Evolutionary conservation across 2,888 invertebrate genomes (phyloP), one percentile per base, ranked within the genome.

Genomic region (Agrochola circellaris): DNA sequence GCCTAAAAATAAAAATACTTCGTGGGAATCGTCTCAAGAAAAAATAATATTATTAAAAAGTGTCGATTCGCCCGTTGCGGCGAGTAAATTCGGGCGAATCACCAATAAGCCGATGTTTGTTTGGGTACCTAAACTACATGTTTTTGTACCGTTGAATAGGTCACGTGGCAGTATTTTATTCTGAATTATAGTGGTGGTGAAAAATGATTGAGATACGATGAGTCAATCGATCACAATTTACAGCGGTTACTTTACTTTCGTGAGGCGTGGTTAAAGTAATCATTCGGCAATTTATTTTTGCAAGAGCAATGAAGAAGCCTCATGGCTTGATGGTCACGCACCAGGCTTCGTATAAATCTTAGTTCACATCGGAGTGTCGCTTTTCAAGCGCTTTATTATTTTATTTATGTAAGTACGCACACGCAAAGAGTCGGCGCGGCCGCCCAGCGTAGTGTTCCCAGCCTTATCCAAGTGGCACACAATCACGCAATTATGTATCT

Each of bases 401-500:
- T 2, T 26, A n/a, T 56, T 34, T 17, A 48, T 69, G 3, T 26
- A 23, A 23, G 23, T 51, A 7, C 4, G 30, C 17, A 7, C 5
- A 23, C 1, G 4, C 34, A 20, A n/a, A 68, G 72, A 65, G 74
- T 69, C 65, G 61, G 7, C 23, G n/a, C 30, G 30, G 30, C 30
- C 30, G 30, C 30, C 2, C 30, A 3, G 34, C 34, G 34, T 3
- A 15, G 54, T 72, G n/a, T 30, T 0, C 42, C 26, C 0, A 60
- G 56, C 78, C 69, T 85, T 73, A 82, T 75, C 15, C 20, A 38
- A 11, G n/a, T 30, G 38, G 58, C 38, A 34, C 56, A 77, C 81
- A 73, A 71, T 77, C 84, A 78, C 77, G 68, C 74, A 85, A 85
- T 75, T 67, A 85, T 76, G 70, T 75, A 77, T 72, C 75, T 73